A percentile compares a stretch with the other conserved stretches of the same genome.
Conservation (phyloP, 2,888 invertebrate species). For the Sipha maydis region DNA sequence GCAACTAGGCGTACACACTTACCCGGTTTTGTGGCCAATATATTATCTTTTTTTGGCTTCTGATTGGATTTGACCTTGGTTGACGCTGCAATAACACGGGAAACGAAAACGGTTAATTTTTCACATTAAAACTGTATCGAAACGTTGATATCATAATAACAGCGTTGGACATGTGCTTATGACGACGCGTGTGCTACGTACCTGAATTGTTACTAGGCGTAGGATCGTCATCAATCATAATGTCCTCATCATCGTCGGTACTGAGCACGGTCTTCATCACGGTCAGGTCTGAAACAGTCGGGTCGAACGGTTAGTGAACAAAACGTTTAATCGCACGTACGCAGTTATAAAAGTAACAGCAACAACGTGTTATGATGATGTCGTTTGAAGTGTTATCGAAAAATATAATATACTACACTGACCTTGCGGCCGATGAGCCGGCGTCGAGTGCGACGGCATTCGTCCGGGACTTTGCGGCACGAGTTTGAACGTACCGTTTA, state of each 20-base stretch:
- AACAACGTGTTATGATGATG: neutral
- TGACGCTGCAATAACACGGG: conserved; percentile 11
- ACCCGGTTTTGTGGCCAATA: conserved; percentile 23
- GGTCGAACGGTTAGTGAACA: neutral
- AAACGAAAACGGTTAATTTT: neutral
- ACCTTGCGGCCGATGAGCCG: conserved; percentile 64
- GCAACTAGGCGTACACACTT: neutral
- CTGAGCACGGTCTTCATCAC: conserved; percentile 22
- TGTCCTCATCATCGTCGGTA: conserved; percentile 45
- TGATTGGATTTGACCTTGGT: conserved; percentile 42
- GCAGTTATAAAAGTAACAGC: neutral
- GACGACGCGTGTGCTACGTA: neutral
- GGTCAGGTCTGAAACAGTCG: conserved; percentile 29
- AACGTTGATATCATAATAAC: neutral
- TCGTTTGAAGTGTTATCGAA: neutral
- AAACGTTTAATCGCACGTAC: neutral
- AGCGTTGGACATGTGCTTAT: neutral
- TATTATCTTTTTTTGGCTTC: conserved; percentile 42
- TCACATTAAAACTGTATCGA: neutral
- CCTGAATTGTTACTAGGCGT: conserved; percentile 25
- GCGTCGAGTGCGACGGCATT: conserved; percentile 70
- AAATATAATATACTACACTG: neutral
- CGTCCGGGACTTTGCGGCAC: conserved; percentile 72
- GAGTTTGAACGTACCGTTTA: conserved; percentile 79
- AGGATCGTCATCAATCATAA: conserved; percentile 52